Percentiles rank a stretch among this genome's conserved stretches.
phyloP scores from a whole-genome alignment of 1,140 invertebrate species.

The Fopius arisanus region DNA sequence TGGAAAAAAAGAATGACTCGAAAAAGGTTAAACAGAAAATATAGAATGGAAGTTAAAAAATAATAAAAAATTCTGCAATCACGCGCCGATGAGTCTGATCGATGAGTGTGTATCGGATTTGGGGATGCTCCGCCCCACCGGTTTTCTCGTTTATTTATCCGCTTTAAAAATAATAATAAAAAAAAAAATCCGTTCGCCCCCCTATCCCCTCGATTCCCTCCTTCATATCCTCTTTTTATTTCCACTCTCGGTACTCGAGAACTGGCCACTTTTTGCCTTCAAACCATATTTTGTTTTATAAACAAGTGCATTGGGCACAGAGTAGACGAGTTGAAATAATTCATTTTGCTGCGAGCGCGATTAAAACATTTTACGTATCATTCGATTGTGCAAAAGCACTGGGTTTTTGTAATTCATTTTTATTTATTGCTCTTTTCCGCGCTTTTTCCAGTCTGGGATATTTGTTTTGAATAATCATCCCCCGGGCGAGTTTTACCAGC shows the following conservation, averaged over 20 bases:
- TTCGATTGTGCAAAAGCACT: not conserved
- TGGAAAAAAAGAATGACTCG: not conserved
- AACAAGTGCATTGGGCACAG: not conserved
- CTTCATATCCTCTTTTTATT: not conserved
- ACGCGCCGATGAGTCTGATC: slow-evolving; percentile 11
- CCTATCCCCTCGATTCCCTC: not conserved
- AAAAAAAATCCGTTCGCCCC: not conserved
- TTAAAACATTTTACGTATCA: slow-evolving; percentile 7
- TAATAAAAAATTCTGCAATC: not conserved
- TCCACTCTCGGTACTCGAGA: not conserved
- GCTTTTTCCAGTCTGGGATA: not conserved
- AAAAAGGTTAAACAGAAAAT: not conserved
- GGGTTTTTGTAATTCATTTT: not conserved
- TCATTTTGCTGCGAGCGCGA: slow-evolving; percentile 1
- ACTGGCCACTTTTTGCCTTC: not conserved
- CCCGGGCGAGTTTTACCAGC: not conserved
- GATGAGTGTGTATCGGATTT: slow-evolving; percentile 13
- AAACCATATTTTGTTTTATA: not conserved
- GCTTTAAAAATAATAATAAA: not conserved
- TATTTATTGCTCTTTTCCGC: not conserved
- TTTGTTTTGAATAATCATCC: not conserved
- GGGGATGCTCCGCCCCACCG: slow-evolving; percentile 9
- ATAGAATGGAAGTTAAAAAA: slow-evolving; percentile 7
- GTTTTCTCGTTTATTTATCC: slow-evolving; percentile 1
- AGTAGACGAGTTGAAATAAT: slow-evolving; percentile 6